These are phyloP conservation scores for Drosophila eugracilis DNA, from an alignment of 1,140 invertebrate species.

Conservation along the genomic window DNA sequence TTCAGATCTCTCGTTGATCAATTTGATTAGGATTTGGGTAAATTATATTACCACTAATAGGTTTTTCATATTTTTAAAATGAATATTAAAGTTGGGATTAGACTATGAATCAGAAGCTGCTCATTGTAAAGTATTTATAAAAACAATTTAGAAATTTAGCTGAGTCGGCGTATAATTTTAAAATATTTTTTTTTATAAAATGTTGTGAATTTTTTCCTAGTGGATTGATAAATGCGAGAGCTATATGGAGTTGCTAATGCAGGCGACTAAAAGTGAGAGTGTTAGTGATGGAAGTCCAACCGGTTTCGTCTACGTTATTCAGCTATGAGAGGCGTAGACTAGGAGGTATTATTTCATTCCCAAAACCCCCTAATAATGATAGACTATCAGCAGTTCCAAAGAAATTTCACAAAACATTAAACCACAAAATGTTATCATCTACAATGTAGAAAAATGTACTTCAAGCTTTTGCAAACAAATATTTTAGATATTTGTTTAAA, in stretches of 20 bases:
- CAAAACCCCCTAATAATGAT: neutral
- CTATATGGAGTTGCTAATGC: constrained; percentile 26
- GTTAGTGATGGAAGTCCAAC: constrained; percentile 3
- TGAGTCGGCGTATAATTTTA: too few relatives aligned
- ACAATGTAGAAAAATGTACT: neutral
- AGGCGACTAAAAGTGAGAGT: constrained; percentile 19
- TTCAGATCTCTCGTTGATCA: too few relatives aligned
- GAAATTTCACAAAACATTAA: neutral
- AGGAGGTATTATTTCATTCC: neutral
- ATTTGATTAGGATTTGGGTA: too few relatives aligned
- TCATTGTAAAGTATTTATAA: too few relatives aligned
- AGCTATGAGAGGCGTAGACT: neutral
- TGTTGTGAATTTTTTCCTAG: too few relatives aligned
- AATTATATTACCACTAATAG: too few relatives aligned
- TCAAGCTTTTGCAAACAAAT: neutral
- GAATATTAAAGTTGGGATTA: too few relatives aligned
- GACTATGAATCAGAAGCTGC: too few relatives aligned
- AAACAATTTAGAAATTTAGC: too few relatives aligned
- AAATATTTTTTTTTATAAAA: too few relatives aligned
- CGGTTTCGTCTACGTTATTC: neutral
- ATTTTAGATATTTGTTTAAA: neutral
- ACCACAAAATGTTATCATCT: constrained; percentile 1
- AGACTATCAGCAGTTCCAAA: neutral
- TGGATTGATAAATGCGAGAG: too few relatives aligned
- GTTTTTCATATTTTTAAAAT: too few relatives aligned